Evolutionary conservation across 2,797 vertebrate genomes (phyloP).

Genomic region (Xerus rutilus): DNA sequence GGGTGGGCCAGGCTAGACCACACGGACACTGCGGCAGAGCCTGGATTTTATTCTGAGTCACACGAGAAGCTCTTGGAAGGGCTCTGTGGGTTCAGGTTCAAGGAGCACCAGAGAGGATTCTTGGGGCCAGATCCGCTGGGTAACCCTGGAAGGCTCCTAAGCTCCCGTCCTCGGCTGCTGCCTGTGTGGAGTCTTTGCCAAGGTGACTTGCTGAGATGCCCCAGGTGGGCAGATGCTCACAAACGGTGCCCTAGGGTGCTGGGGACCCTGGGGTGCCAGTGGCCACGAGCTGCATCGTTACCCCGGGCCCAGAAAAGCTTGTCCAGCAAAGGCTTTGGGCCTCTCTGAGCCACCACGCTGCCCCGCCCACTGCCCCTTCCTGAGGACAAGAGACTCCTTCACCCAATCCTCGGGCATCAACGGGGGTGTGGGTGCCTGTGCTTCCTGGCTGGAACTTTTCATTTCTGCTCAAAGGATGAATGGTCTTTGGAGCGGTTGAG

Average conservation of each 20-base stretch:
- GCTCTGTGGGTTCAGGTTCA: too few species aligned
- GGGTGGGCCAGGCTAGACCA: too few species aligned
- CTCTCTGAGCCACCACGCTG: fast-evolving
- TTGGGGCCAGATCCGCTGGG: too few species aligned
- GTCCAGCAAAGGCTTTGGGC: not conserved
- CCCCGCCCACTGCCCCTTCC: too few species aligned
- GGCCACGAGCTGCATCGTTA: too few species aligned
- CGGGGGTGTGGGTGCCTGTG: constrained; percentile 41
- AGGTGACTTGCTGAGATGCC: not conserved
- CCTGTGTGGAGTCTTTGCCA: not conserved
- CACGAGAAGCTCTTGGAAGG: too few species aligned
- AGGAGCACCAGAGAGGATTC: too few species aligned
- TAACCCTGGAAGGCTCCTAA: too few species aligned
- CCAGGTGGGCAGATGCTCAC: not conserved
- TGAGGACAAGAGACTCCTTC: not conserved
- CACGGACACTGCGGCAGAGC: too few species aligned
- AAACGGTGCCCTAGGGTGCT: not conserved
- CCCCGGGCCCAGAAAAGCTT: not conserved
- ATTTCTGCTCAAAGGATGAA: constrained; percentile 22
- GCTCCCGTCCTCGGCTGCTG: not conserved
- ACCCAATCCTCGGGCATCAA: not conserved
- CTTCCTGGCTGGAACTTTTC: constrained; percentile 64
- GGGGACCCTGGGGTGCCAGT: not conserved
- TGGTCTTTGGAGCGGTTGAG: not conserved
- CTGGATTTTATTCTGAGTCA: too few species aligned